phyloP scores from a whole-genome alignment of 2,797 vertebrate genomes.

The Anguilla pacifica region DNA sequence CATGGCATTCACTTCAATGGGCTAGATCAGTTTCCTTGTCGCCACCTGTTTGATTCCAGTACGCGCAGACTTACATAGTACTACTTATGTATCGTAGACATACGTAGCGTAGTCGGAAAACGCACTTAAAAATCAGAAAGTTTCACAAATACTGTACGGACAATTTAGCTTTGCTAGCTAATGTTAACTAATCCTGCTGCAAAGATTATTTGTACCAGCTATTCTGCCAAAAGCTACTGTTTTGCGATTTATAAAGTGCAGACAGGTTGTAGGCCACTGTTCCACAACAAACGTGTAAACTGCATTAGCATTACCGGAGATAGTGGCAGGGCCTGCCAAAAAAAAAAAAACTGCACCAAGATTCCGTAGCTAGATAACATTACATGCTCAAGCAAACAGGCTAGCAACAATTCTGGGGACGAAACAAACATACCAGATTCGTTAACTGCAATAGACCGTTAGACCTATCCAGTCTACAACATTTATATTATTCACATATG shows the following conservation, averaged over 20 bases:
- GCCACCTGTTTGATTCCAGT: neutral
- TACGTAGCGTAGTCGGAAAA: neutral
- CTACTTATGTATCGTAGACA: no score
- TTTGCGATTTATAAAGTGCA: neutral
- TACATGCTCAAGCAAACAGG: neutral
- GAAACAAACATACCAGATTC: conserved; percentile 4
- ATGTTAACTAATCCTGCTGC: neutral
- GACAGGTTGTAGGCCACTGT: neutral
- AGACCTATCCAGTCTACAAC: neutral
- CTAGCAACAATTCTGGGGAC: neutral
- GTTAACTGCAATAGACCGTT: neutral
- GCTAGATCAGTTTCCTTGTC: neutral
- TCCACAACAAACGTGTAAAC: neutral
- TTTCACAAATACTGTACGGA: neutral
- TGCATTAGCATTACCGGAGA: no score
- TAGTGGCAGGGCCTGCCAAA: neutral
- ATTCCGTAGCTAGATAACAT: neutral
- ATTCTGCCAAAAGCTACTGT: neutral
- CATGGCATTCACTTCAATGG: neutral
- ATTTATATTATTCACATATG: neutral
- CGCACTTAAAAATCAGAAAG: neutral
- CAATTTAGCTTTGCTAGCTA: neutral
- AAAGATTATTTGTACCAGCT: no score
- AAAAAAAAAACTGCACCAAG: neutral
- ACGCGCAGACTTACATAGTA: neutral